phyloP scores from a whole-genome alignment of 2,888 invertebrate genomes.

The Adela reaumurella region DNA sequence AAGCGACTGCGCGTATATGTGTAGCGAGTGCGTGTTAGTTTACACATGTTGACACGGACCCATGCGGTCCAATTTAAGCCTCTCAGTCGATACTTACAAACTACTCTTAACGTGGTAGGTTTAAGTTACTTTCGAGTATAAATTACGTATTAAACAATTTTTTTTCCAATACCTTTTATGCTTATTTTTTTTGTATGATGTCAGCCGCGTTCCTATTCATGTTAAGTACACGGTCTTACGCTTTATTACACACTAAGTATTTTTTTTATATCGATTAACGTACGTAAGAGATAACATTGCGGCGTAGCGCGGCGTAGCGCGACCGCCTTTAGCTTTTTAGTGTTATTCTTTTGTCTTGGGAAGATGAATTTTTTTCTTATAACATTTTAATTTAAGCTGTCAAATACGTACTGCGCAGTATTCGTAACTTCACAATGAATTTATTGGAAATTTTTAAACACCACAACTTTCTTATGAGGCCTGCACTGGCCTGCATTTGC shows the following conservation, averaged over 20 bases:
- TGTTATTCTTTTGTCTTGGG: neutral
- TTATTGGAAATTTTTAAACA: too few species aligned
- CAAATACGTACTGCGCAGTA: too few species aligned
- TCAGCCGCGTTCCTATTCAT: neutral
- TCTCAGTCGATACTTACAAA: neutral
- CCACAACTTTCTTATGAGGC: too few species aligned
- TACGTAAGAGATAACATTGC: neutral
- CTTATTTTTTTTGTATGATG: neutral
- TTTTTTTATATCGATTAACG: neutral
- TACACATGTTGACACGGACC: too few species aligned
- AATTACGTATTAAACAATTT: neutral
- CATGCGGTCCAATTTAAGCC: neutral
- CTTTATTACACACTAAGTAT: neutral
- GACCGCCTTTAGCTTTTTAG: neutral
- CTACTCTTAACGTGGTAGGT: neutral
- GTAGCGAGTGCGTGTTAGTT: too few species aligned
- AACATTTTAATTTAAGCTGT: too few species aligned
- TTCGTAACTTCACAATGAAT: too few species aligned
- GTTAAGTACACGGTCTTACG: neutral
- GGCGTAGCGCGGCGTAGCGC: neutral
- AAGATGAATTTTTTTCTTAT: neutral
- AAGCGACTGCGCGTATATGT: too few species aligned
- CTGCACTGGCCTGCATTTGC: too few species aligned
- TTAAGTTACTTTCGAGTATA: neutral
- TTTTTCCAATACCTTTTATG: neutral